phyloP scores from a whole-genome alignment of 1,140 invertebrate species.

The Eurosta solidaginis region DNA sequence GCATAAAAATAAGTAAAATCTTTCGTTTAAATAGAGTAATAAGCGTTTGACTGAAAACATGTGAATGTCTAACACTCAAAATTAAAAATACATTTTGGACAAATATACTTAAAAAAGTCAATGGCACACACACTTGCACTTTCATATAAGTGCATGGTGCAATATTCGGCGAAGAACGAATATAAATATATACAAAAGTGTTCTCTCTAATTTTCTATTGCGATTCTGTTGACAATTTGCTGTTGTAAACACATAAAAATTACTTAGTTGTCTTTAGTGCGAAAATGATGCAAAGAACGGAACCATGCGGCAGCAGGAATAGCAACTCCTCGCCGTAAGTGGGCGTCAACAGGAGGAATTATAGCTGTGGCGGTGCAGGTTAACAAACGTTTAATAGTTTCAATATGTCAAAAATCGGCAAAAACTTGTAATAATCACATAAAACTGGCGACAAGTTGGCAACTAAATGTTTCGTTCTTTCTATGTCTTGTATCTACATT shows the following conservation, averaged over 20 bases:
- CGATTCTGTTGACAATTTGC: conserved; percentile 17
- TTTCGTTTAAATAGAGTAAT: background rate
- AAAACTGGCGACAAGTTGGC: conserved; percentile 21
- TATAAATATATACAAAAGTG: no score
- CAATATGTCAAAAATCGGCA: conserved; percentile 30
- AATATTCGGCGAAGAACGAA: no score
- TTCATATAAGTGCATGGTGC: background rate
- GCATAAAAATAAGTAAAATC: no score
- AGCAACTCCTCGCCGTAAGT: background rate
- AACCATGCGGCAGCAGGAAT: background rate
- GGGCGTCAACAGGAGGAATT: background rate
- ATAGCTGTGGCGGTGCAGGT: background rate
- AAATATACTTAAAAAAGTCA: background rate
- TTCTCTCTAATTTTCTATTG: background rate
- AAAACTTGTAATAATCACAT: conserved; percentile 19
- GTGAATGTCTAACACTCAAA: conserved; percentile 13
- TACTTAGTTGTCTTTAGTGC: conserved; percentile 26
- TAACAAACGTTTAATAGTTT: conserved; percentile 27
- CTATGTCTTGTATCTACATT: background rate
- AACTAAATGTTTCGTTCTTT: background rate
- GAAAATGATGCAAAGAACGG: background rate
- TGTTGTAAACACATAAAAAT: conserved; percentile 28
- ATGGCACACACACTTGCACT: background rate
- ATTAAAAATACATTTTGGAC: background rate
- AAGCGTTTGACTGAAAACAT: background rate